Percentiles rank a stretch among this genome's conserved stretches.
Evolutionary conservation across 2,888 invertebrate species (phyloP).

Genomic region (Noctuana brunneofusca): DNA sequence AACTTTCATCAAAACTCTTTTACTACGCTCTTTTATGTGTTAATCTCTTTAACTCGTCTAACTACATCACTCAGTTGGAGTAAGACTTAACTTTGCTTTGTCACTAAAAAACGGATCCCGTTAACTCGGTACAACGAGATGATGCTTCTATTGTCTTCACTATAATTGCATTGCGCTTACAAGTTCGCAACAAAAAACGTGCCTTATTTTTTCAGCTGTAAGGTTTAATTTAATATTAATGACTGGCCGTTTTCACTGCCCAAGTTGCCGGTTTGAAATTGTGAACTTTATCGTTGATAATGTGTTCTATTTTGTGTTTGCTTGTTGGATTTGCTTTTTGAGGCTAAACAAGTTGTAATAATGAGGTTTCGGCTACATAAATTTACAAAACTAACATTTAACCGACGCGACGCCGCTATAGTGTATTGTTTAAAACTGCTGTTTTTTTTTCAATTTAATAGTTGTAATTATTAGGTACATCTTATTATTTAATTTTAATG

Average conservation of each 20-base stretch:
- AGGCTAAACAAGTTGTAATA: conserved; percentile 17
- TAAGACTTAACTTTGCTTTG: conserved; percentile 33
- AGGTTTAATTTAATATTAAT: conserved; percentile 18
- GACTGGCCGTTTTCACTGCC: background rate
- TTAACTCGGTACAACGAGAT: conserved; percentile 18
- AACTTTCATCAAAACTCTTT: conserved; percentile 1
- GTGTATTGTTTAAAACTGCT: background rate
- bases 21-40: conserved; percentile 18
- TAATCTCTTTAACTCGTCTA: conserved; percentile 29
- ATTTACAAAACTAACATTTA: conserved; percentile 8
- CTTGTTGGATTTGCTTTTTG: conserved; percentile 22
- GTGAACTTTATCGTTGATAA: conserved; percentile 30
- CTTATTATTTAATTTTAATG: background rate
- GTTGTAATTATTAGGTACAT: background rate
- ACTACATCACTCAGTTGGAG: conserved; percentile 27
- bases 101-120: conserved; percentile 25
- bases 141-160: conserved; percentile 27
- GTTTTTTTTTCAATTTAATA: background rate
- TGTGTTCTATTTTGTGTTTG: conserved; percentile 19
- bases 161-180: conserved; percentile 31
- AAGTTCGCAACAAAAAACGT: conserved; percentile 11
- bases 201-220: background rate
- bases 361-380: conserved; percentile 18
- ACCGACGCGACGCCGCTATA: background rate
- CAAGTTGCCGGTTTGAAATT: conserved; percentile 13